Base-by-base conservation (phyloP, 2,113 vertebrate species). In the Columba janthina region DNA sequence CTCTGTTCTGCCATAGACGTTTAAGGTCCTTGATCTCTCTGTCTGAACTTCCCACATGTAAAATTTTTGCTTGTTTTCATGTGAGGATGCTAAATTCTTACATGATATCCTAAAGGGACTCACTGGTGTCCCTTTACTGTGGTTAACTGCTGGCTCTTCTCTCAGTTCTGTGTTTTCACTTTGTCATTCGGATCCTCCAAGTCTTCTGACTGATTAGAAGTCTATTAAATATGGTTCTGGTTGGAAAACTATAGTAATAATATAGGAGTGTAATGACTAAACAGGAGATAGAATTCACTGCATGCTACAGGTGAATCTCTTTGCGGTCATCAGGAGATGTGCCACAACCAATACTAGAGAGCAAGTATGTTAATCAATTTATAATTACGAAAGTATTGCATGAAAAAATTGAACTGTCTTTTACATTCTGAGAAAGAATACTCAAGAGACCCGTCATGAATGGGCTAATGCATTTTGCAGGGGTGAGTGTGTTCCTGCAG, bases 381-480 rank as follows among this genome's bases (percentile, higher is more conserved):
- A 50, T 84, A 91, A 93, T 96, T 97, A 72, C 8, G 16, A 65
- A 73, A 73, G 38, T 89, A 38, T 85, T 6, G 11, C 74, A 62
- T 34, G 46, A 34, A 81, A 88, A 93, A 91, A 88, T n/a, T 50
- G 10, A 34, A 19, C 22, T 4, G 1, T 32, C 32, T 73, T 48
- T 44, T 50, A 17, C 7, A 12, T 94, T 78, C 24, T 72, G 74
- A 36, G 24, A 48, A 46, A 66, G 83, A 65, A 46, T 69, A 80
- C 75, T 85, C 38, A 22, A 26, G 72, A 48, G 66, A 72, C 89
- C 51, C 42, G 17, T 72, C 31, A 36, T 22, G 60, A 73, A 50
- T 32, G 42, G 88, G 74, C 56, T 90, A 71, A 62, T 94, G 80
- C 50, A 48, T 95, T 96, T 97, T 85, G 48, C 86, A 70, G 44